These are phyloP conservation scores for Apocrypta bakeri DNA, from an alignment of 1,140 invertebrate species.

Conservation along the genomic window DNA sequence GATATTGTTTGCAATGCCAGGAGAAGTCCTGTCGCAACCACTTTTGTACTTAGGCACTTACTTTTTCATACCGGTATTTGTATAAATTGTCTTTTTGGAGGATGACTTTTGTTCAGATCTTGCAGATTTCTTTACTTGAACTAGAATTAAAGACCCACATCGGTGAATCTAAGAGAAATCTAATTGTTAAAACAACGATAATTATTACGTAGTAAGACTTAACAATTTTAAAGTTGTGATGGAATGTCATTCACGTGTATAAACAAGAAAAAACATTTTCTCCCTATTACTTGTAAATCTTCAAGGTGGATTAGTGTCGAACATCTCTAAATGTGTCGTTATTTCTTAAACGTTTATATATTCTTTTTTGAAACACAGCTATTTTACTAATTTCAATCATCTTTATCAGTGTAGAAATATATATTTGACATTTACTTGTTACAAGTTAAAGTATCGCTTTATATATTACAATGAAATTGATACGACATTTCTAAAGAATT, in stretches of 20 bases:
- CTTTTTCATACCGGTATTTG: constrained; percentile 32
- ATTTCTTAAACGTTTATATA: not conserved
- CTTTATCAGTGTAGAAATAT: not conserved
- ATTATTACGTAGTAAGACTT: constrained; percentile 1
- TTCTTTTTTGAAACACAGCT: not conserved
- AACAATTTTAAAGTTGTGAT: not conserved
- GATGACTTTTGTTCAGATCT: constrained; percentile 13
- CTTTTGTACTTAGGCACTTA: constrained; percentile 42
- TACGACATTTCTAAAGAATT: constrained; percentile 23
- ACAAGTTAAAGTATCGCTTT: not conserved
- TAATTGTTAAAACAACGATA: not conserved
- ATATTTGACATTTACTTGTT: not conserved
- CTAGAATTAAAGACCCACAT: constrained; percentile 2
- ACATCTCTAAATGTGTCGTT: not conserved
- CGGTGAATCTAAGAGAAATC: not conserved
- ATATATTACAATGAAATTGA: not conserved
- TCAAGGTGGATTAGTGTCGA: not conserved
- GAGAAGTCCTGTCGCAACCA: constrained; percentile 8
- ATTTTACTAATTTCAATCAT: not conserved
- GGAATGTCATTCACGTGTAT: not conserved
- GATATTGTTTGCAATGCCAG: constrained; percentile 43
- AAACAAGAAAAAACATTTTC: not conserved
- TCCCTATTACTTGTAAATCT: not conserved
- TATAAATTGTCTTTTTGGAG: constrained; percentile 11
- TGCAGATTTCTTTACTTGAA: constrained; percentile 11